phyloP scores from a whole-genome alignment of 2,797 vertebrate genomes.

The Menidia menidia region DNA sequence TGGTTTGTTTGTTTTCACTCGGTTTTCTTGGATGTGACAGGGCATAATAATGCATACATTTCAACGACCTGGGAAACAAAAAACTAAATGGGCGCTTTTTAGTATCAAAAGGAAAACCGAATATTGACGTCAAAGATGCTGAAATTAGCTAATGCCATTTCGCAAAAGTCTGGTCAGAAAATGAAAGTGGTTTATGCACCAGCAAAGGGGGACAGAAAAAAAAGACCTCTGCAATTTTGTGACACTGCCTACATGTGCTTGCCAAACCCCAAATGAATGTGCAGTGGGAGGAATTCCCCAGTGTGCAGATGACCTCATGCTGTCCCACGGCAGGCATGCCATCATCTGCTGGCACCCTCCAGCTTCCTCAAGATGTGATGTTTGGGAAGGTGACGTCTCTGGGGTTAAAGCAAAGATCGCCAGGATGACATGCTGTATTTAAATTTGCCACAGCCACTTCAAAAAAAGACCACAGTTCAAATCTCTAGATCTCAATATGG shows the following conservation, averaged over 20 bases:
- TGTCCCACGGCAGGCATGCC: constrained; percentile 50
- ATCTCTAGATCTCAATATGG: too few relatives aligned
- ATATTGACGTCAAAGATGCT: constrained; percentile 55
- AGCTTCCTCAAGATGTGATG: constrained; percentile 49
- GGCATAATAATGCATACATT: constrained; percentile 38
- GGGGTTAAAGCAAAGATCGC: constrained; percentile 29
- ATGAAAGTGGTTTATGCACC: constrained; percentile 41
- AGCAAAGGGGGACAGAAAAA: constrained; percentile 35
- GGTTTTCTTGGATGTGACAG: constrained; percentile 43
- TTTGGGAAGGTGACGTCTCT: constrained; percentile 45
- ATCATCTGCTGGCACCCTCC: constrained; percentile 50
- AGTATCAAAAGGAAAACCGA: constrained; percentile 44
- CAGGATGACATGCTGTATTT: constrained; percentile 28
- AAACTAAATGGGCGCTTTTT: constrained; percentile 44
- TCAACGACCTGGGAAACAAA: constrained; percentile 27
- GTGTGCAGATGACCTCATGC: constrained; percentile 53
- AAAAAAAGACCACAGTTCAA: constrained; percentile 1
- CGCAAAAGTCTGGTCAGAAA: constrained; percentile 43
- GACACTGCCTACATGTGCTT: constrained; percentile 35
- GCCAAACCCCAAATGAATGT: constrained; percentile 52
- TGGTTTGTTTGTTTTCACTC: constrained; percentile 26
- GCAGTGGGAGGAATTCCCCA: constrained; percentile 54
- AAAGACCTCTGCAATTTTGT: constrained; percentile 39
- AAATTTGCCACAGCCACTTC: constrained; percentile 26
- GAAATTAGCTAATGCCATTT: constrained; percentile 20